phyloP scores from a whole-genome alignment of 2,113 vertebrate species.

The Pheucticus melanocephalus region DNA sequence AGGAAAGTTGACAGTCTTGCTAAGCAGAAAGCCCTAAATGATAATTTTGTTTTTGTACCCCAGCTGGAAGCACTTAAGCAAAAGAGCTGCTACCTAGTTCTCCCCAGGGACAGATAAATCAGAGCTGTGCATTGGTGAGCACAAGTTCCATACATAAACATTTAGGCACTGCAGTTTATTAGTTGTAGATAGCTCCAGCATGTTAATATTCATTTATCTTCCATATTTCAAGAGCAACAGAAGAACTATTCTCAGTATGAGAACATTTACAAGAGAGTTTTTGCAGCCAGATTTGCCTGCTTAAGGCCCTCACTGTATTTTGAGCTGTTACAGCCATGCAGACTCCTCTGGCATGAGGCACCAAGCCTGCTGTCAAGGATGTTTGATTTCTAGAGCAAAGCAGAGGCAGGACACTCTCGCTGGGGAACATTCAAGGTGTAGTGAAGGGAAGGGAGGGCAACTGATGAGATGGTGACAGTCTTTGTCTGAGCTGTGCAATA shows the following conservation, averaged over 20 bases:
- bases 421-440: neutral
- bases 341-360: neutral
- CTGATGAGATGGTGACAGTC: neutral
- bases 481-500: neutral
- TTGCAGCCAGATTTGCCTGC: neutral
- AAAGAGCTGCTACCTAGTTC: neutral
- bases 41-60: neutral
- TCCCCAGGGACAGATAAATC: neutral
- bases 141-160: neutral
- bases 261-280: neutral
- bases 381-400: neutral
- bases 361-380: neutral
- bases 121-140: neutral
- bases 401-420: neutral
- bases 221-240: neutral
- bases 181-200: neutral
- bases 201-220: neutral
- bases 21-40: neutral
- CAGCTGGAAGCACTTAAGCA: neutral
- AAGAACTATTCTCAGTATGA: neutral
- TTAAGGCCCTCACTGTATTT: neutral
- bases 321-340: neutral
- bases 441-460: neutral
- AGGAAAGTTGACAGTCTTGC: neutral
- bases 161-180: neutral